phyloP scores from a whole-genome alignment of 1,140 invertebrate species.

The Ceratina japonica region DNA sequence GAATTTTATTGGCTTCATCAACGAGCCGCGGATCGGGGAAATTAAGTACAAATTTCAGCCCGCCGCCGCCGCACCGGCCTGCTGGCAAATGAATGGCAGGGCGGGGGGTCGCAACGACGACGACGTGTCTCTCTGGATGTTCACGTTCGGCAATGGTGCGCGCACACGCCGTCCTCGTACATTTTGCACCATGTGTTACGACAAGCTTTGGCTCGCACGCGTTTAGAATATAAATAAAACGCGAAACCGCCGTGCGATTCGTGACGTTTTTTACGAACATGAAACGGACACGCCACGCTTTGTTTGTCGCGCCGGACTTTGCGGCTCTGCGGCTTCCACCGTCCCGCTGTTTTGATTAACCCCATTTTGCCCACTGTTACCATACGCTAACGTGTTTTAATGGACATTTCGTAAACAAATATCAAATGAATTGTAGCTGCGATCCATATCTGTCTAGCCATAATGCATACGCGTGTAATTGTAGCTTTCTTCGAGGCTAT shows the following conservation, averaged over 20 bases:
- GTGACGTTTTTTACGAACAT: slow-evolving; percentile 27
- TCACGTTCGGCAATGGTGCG: background rate
- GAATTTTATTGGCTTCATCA: slow-evolving; percentile 50
- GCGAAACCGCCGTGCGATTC: background rate
- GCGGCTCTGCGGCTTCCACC: background rate
- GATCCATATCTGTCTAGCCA: too few species aligned
- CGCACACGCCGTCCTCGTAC: slow-evolving; percentile 8
- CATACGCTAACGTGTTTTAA: too few species aligned
- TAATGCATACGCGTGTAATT: too few species aligned
- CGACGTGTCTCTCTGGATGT: too few species aligned
- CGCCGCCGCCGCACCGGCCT: too few species aligned
- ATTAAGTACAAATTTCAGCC: slow-evolving; percentile 14
- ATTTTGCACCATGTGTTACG: slow-evolving; percentile 25
- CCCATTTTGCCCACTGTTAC: too few species aligned
- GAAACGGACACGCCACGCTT: background rate
- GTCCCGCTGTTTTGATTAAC: too few species aligned
- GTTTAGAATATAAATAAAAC: slow-evolving; percentile 39
- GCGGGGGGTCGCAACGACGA: too few species aligned
- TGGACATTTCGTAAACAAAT: too few species aligned
- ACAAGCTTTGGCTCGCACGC: slow-evolving; percentile 8
- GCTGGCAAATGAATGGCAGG: background rate
- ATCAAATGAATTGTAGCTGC: too few species aligned
- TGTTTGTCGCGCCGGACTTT: background rate
- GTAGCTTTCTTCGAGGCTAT: too few species aligned
- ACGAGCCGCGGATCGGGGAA: slow-evolving; percentile 24